These are phyloP conservation scores for Arion vulgaris DNA, from an alignment of 1,140 invertebrate genomes.

Conservation along the genomic window DNA sequence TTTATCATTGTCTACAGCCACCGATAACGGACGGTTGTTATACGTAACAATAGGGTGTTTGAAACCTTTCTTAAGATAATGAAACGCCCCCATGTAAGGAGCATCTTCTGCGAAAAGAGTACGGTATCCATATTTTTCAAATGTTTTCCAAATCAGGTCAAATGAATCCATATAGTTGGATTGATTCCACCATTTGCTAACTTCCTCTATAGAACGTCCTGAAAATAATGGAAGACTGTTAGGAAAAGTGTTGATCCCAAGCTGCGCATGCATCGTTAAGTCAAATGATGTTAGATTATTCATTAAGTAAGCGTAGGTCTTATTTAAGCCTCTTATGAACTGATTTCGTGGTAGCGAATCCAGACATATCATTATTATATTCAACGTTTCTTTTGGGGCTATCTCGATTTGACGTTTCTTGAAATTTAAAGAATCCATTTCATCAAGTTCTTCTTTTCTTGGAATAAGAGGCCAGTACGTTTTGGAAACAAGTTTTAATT, in stretches of 20 bases:
- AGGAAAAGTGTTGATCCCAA: constrained; percentile 15
- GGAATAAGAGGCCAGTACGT: background rate
- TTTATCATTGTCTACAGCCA: constrained; percentile 13
- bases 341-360: background rate
- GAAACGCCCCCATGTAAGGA: background rate
- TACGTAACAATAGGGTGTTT: background rate
- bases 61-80: background rate
- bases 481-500: background rate
- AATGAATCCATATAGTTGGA: background rate
- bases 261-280: constrained; percentile 1
- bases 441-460: background rate
- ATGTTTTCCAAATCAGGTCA: constrained; percentile 4
- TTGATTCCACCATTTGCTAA: background rate
- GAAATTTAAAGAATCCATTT: background rate
- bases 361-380: constrained; percentile 6
- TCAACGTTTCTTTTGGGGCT: constrained; percentile 25
- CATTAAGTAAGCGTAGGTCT: constrained; percentile 14
- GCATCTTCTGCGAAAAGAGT: constrained; percentile 9
- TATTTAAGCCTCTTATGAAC: background rate
- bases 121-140: constrained; percentile 10
- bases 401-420: constrained; percentile 4
- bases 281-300: constrained; percentile 11
- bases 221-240: background rate
- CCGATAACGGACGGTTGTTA: background rate
- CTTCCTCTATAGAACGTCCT: background rate